Percentiles rank a stretch among this genome's conserved stretches.
phyloP scores from a whole-genome alignment of 1,140 invertebrate species.

The Leptinotarsa undecemlineata region DNA sequence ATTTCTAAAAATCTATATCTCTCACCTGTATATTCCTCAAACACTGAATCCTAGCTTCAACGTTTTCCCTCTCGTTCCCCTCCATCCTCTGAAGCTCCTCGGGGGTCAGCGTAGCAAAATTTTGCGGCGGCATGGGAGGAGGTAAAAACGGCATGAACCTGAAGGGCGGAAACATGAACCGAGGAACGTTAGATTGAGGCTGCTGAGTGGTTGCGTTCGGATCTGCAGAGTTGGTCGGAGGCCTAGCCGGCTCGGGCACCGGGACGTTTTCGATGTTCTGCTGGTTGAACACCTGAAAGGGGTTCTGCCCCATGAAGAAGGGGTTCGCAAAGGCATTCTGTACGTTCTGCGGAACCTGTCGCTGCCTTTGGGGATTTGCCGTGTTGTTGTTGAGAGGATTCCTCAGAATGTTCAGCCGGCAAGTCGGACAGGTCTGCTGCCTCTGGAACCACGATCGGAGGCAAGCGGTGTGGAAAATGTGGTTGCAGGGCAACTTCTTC shows the following conservation, averaged over 20 bases:
- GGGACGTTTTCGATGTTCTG: slow-evolving; percentile 20
- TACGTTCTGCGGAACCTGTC: slow-evolving; percentile 33
- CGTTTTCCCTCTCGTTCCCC: slow-evolving; percentile 79
- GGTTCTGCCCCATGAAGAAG: slow-evolving; percentile 45
- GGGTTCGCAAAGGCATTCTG: slow-evolving; percentile 43
- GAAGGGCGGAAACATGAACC: slow-evolving; percentile 64
- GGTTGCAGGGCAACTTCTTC: slow-evolving; percentile 98
- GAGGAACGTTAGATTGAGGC: slow-evolving; percentile 49
- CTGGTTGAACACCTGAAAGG: slow-evolving; percentile 46
- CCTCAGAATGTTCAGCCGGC: slow-evolving; percentile 92
- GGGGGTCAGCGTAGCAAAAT: slow-evolving; percentile 73
- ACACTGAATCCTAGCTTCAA: slow-evolving; percentile 86
- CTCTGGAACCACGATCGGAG: slow-evolving; percentile 88
- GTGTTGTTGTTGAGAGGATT: slow-evolving; percentile 59
- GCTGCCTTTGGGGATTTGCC: slow-evolving; percentile 35
- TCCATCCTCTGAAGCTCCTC: slow-evolving; percentile 89
- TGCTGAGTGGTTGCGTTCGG: slow-evolving; percentile 30
- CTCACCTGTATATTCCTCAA: slow-evolving; percentile 78
- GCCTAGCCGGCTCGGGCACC: neutral
- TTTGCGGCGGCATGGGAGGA: slow-evolving; percentile 76
- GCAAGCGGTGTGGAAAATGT: slow-evolving; percentile 94
- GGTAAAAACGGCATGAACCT: slow-evolving; percentile 64
- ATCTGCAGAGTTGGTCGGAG: slow-evolving; percentile 19
- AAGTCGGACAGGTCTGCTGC: slow-evolving; percentile 99
- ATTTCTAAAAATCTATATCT: too few species aligned